These are phyloP conservation scores for Heliconius melpomene DNA, from an alignment of 1,140 invertebrate species.

Conservation along the genomic window DNA sequence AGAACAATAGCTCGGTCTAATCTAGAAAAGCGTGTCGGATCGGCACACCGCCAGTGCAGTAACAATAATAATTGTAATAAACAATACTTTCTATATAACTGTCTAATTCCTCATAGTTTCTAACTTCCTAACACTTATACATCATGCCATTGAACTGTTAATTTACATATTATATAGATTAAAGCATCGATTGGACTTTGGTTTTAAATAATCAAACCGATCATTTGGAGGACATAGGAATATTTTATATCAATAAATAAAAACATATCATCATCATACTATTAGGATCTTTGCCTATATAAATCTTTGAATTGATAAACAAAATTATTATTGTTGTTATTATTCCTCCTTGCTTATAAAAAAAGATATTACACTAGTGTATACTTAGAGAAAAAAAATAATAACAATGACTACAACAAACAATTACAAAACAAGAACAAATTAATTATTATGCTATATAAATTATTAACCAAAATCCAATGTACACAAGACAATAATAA, in stretches of 20 bases:
- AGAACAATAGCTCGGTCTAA: slow-evolving; percentile 40
- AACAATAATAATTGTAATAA: slow-evolving; percentile 35
- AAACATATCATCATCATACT: background rate
- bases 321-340: background rate
- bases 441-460: background rate
- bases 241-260: background rate
- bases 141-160: slow-evolving; percentile 62
- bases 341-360: background rate
- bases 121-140: slow-evolving; percentile 67
- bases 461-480: slow-evolving; percentile 44
- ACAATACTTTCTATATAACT: slow-evolving; percentile 36
- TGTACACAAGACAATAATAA: slow-evolving; percentile 45
- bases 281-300: background rate
- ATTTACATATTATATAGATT: slow-evolving; percentile 44
- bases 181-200: slow-evolving; percentile 44
- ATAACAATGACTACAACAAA: background rate
- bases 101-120: slow-evolving; percentile 37
- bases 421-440: background rate
- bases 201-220: slow-evolving; percentile 22
- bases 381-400: background rate
- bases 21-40: slow-evolving; percentile 54
- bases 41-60: slow-evolving; percentile 52
- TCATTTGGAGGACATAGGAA: slow-evolving; percentile 6
- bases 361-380: background rate
- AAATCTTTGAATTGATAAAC: background rate